Evolutionary conservation across 2,888 invertebrate species (phyloP).

Genomic region (Thereva nobilitata): DNA sequence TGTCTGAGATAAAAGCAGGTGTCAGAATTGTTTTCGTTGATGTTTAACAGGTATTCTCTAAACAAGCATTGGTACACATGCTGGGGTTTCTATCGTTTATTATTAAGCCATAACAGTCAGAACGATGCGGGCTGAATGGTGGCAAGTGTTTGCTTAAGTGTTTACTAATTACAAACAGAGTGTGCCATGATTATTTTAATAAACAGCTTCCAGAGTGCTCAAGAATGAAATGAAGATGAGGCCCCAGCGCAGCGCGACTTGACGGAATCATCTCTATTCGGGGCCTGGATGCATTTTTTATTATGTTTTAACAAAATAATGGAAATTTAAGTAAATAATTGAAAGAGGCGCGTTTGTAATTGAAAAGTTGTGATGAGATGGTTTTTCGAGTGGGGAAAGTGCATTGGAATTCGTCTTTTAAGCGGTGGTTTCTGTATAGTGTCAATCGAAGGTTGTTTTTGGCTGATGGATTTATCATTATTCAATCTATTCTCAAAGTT

Average conservation of each 20-base stretch:
- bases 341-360: no score
- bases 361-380: no score
- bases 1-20: constrained; percentile 36
- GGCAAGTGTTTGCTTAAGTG: constrained; percentile 39
- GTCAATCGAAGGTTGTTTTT: no score
- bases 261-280: background rate
- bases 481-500: no score
- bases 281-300: no score
- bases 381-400: no score
- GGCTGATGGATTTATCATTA: no score
- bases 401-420: no score
- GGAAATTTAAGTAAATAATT: no score
- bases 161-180: constrained; percentile 40
- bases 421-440: no score
- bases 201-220: constrained; percentile 14
- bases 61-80: background rate
- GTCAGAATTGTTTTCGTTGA: constrained; percentile 38
- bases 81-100: background rate
- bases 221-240: background rate
- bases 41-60: constrained; percentile 30
- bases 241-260: background rate
- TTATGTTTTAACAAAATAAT: no score
- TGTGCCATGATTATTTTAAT: constrained; percentile 38
- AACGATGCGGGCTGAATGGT: constrained; percentile 19
- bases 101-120: constrained; percentile 10